Evolutionary conservation across 1,140 invertebrate species (phyloP).

Genomic region (Samia ricini): DNA sequence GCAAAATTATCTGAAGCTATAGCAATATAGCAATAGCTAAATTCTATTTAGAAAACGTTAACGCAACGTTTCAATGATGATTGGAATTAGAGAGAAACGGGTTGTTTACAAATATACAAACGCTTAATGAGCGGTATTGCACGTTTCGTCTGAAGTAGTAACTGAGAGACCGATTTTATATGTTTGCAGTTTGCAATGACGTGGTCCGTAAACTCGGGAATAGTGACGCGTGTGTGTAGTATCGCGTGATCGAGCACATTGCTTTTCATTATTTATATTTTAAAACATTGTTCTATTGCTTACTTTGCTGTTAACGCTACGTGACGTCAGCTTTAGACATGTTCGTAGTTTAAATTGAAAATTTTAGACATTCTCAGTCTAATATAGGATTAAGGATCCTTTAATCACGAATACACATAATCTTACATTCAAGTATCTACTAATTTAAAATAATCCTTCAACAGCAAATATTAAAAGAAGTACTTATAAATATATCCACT

Average conservation of each 20-base stretch:
- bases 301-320: neutral
- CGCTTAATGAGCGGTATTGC: slow-evolving; percentile 2
- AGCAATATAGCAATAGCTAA: neutral
- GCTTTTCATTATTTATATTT: neutral
- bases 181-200: slow-evolving; percentile 5
- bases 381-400: no score
- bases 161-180: neutral
- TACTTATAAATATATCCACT: no score
- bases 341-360: neutral
- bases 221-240: neutral
- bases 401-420: no score
- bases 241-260: neutral
- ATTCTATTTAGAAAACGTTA: neutral
- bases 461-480: no score
- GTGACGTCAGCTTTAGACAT: neutral
- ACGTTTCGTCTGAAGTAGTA: slow-evolving; percentile 7
- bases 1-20: no score
- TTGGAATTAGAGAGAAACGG: neutral
- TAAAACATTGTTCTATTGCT: neutral
- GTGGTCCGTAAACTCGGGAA: neutral
- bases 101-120: slow-evolving; percentile 3
- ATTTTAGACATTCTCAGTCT: neutral
- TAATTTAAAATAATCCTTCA: no score
- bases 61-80: neutral
- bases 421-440: no score